Conservation (phyloP, 2,888 invertebrate genomes). For the Girardia tigrina region DNA sequence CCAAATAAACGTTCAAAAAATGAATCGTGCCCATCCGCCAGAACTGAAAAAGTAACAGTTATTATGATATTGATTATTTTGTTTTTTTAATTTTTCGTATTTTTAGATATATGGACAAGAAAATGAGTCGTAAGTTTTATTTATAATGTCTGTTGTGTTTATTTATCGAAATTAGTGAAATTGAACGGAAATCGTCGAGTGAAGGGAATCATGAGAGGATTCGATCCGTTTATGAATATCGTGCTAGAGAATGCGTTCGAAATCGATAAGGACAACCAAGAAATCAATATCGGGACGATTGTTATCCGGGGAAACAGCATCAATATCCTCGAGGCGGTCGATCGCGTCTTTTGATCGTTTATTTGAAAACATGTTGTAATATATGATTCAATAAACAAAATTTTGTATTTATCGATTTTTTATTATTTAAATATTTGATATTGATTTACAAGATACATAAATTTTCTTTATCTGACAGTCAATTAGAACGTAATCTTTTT, state of each 20-base stretch:
- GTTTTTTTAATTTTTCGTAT: neutral
- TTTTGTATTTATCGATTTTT: too few relatives aligned
- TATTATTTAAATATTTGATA: too few relatives aligned
- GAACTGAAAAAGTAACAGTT: slow-evolving; percentile 30
- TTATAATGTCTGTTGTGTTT: too few relatives aligned
- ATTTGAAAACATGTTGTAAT: too few relatives aligned
- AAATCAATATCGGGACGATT: slow-evolving; percentile 82
- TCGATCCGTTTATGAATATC: slow-evolving; percentile 98
- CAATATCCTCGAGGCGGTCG: slow-evolving; percentile 80
- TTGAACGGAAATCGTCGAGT: slow-evolving; percentile 85
- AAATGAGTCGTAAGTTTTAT: neutral
- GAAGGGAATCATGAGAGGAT: slow-evolving; percentile 80
- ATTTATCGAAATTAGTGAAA: too few relatives aligned
- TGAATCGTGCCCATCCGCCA: slow-evolving; percentile 30
- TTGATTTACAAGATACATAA: too few relatives aligned
- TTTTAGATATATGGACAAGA: slow-evolving; percentile 24
- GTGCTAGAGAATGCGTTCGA: slow-evolving; percentile 86
- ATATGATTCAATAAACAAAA: too few relatives aligned
- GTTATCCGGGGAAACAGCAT: slow-evolving; percentile 91
- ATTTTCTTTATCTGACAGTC: too few relatives aligned
- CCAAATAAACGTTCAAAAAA: too few relatives aligned
- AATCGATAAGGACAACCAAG: slow-evolving; percentile 74
- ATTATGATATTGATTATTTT: neutral
- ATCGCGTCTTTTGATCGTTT: slow-evolving; percentile 48
- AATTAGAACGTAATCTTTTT: too few relatives aligned